These are phyloP conservation scores for Hemiscyllium ocellatum DNA, from an alignment of 2,113 vertebrate genomes.

Conservation along the genomic window DNA sequence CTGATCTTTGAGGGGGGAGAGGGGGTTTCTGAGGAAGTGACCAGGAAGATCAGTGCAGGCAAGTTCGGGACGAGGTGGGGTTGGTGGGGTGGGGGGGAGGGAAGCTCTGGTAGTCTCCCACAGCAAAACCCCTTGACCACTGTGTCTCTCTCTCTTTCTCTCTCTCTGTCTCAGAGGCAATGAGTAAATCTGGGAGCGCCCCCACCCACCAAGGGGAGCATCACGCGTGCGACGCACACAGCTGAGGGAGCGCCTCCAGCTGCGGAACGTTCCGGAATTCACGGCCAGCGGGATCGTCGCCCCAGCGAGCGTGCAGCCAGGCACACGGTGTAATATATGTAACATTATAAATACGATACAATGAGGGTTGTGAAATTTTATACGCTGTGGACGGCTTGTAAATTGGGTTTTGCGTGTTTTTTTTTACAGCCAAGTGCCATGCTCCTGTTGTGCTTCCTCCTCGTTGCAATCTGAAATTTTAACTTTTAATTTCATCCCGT, in stretches of 20 bases:
- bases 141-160: too few species aligned
- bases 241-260: not conserved
- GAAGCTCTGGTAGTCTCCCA: too few species aligned
- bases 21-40: too few species aligned
- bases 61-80: too few species aligned
- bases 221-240: not conserved
- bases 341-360: slow-evolving; percentile 11
- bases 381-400: not conserved
- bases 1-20: too few species aligned
- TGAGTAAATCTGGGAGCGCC: too few species aligned
- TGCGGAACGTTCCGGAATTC: not conserved
- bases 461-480: not conserved
- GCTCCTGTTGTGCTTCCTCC: not conserved
- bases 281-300: not conserved
- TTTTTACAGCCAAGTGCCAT: not conserved
- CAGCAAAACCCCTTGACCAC: too few species aligned
- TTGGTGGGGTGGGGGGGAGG: too few species aligned
- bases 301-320: not conserved
- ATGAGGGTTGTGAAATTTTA: not conserved
- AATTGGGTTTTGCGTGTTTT: not conserved
- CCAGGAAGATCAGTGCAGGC: too few species aligned
- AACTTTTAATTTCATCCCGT: not conserved
- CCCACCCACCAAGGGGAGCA: too few species aligned
- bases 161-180: too few species aligned
- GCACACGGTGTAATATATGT: not conserved